A percentile compares a stretch with the other conserved stretches of the same genome.
Conservation (phyloP, 2,888 invertebrate genomes). For the Drosophila neutralis region DNA sequence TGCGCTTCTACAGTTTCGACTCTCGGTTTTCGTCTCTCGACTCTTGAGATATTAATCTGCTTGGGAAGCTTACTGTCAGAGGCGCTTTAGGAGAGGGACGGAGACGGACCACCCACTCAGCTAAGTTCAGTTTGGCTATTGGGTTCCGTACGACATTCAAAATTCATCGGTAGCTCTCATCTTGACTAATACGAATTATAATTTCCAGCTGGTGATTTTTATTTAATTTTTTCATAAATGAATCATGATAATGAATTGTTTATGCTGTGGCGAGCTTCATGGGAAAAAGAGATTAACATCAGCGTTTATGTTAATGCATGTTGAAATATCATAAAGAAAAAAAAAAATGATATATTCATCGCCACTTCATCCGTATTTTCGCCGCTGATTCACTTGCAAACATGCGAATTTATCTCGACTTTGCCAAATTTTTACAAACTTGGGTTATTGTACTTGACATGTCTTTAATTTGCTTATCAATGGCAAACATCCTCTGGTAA, state of each 20-base stretch:
- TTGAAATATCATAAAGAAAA: slow-evolving; percentile 69
- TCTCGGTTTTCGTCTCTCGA: slow-evolving; percentile 27
- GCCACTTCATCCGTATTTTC: slow-evolving; percentile 46
- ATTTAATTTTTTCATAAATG: slow-evolving; percentile 74
- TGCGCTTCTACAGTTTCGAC: slow-evolving; percentile 58
- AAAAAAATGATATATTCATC: slow-evolving; percentile 55
- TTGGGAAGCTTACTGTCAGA: slow-evolving; percentile 74
- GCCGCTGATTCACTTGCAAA: slow-evolving; percentile 74
- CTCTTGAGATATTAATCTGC: slow-evolving; percentile 80
- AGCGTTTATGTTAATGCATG: slow-evolving; percentile 78
- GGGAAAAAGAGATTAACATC: slow-evolving; percentile 82
- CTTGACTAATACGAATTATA: slow-evolving; percentile 69
- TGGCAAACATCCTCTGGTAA: slow-evolving; percentile 71
- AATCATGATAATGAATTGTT: slow-evolving; percentile 81
- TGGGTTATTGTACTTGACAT: slow-evolving; percentile 39
- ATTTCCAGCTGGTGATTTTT: slow-evolving; percentile 69
- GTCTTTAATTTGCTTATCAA: slow-evolving; percentile 61
- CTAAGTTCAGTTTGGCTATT: neutral
- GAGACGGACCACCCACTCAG: slow-evolving; percentile 75
- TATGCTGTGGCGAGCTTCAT: slow-evolving; percentile 72
- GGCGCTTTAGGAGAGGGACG: slow-evolving; percentile 13
- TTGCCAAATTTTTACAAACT: slow-evolving; percentile 32
- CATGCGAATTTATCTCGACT: slow-evolving; percentile 44
- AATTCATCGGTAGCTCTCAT: slow-evolving; percentile 74
- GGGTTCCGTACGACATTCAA: slow-evolving; percentile 1